A percentile compares a stretch with the other conserved stretches of the same genome.
phyloP scores from a whole-genome alignment of 2,113 vertebrate genomes.

The Pangasianodon hypophthalmus region DNA sequence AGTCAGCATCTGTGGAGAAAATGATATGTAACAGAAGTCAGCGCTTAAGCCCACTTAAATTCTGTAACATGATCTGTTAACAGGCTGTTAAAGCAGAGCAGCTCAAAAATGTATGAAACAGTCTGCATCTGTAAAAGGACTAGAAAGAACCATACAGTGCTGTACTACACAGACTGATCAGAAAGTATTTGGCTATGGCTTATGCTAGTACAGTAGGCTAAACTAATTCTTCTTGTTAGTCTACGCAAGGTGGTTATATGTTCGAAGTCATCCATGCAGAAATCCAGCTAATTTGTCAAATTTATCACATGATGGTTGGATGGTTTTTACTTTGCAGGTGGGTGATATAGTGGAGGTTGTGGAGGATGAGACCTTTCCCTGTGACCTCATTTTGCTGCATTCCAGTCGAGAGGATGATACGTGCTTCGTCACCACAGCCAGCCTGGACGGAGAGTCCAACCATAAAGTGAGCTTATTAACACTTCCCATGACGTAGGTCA shows the following conservation, averaged over 20 bases:
- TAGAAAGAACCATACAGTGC: neutral
- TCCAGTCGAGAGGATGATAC: conserved; percentile 84
- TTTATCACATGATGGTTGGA: neutral
- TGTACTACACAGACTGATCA: neutral
- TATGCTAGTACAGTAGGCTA: neutral
- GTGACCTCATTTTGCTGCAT: conserved; percentile 91
- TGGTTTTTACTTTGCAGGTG: conserved; percentile 74
- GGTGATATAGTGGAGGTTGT: conserved; percentile 92
- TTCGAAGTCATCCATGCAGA: neutral
- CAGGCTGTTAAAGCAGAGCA: neutral
- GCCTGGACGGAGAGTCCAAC: conserved; percentile 96
- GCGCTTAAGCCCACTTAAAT: neutral
- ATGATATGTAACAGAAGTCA: neutral
- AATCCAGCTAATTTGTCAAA: neutral
- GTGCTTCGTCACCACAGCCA: conserved; percentile 94
- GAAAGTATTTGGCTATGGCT: neutral
- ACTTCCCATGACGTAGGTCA: neutral
- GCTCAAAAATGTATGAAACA: neutral
- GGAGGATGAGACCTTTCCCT: conserved; percentile 94
- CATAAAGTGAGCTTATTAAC: conserved; percentile 81
- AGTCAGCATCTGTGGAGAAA: neutral
- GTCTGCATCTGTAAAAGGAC: neutral
- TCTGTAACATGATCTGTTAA: neutral
- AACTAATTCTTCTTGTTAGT: neutral
- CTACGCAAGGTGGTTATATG: neutral